Base-by-base conservation (phyloP, 2,888 invertebrate genomes). In the Xylocampa areola region DNA sequence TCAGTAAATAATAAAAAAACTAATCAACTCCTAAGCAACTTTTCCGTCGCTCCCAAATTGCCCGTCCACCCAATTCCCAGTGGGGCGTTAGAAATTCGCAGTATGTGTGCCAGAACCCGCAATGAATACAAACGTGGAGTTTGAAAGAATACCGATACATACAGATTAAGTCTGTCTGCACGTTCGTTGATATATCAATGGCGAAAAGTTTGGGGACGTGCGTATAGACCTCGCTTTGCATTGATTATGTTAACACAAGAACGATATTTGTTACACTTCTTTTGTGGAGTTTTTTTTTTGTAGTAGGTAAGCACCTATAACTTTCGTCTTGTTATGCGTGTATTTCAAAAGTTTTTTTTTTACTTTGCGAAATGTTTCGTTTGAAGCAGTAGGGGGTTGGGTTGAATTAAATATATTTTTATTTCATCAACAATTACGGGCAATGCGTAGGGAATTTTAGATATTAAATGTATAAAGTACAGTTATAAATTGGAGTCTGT, bases 91-190 rank as follows among this genome's bases (percentile, higher is more conserved):
- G 65, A 68, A 62, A 77, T 77, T 77, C 77, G 44, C 74, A 65
- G 73, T 69, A 76, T 73, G 69, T 72, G n/a, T 61, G 61, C 17
- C 60, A 52, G 54, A 25, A 35, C 30, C 59, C 67, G 70, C 75
- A 68, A 73, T 77, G 77, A 77, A 77, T 77, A 77, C 75, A 59
- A 73, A 73, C 53, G 54, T 41, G 41, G 35, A 21, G 65, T 68
- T 68, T 68, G 47, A 68, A 73, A 76, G 73, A 69, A 73, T 62
- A 62, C 58, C 37, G 59, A 73, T 75, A 75, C 76, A 73, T 75
- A 75, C 76, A 75, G 68, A 75, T 75, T 75, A 75, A 70, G 48
- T 33, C 29, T 70, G 65, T 75, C 73, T 65, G 62, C 68, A 75
- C 74, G 73, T 73, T 41, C 40, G 23, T 73, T 61, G 73, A 73